Evolutionary conservation across 2,888 invertebrate genomes (phyloP).

Genomic region (Acanthosepion pharaonis): DNA sequence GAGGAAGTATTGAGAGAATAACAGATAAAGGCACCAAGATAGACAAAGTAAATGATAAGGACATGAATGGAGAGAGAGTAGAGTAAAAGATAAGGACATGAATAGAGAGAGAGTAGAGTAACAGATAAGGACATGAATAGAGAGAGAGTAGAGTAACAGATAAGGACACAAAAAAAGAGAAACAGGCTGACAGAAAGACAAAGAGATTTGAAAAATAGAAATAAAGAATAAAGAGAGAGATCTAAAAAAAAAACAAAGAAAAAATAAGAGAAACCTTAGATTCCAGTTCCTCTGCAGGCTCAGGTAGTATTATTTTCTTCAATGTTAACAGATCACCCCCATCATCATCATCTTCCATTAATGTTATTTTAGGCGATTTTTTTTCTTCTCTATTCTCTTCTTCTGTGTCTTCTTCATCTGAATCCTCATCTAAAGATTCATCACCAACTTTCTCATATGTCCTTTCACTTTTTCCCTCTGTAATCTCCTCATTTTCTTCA

Average conservation of each 20-base stretch:
- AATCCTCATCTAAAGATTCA: slow-evolving; percentile 77
- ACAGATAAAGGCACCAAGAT: too few species aligned
- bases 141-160: too few species aligned
- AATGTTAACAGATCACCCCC: slow-evolving; percentile 52
- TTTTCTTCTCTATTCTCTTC: slow-evolving; percentile 45
- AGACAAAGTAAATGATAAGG: too few species aligned
- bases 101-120: too few species aligned
- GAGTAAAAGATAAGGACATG: too few species aligned
- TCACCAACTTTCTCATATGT: slow-evolving; percentile 55
- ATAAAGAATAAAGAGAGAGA: not conserved
- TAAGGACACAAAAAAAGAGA: not conserved
- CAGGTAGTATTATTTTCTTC: slow-evolving; percentile 47
- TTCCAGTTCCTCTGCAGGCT: slow-evolving; percentile 43
- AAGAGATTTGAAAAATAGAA: not conserved
- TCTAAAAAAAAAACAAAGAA: not conserved
- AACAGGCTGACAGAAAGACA: not conserved
- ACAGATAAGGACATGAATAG: not conserved
- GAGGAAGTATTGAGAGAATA: not conserved
- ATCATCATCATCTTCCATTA: slow-evolving; percentile 52
- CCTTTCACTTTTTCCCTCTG: slow-evolving; percentile 62
- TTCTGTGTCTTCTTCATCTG: slow-evolving; percentile 72
- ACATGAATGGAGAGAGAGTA: too few species aligned
- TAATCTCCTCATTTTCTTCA: slow-evolving; percentile 51
- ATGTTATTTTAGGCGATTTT: not conserved
- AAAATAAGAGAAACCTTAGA: not conserved